These are phyloP conservation scores for Channallabes apus DNA, from an alignment of 2,797 vertebrate genomes.

Conservation along the genomic window DNA sequence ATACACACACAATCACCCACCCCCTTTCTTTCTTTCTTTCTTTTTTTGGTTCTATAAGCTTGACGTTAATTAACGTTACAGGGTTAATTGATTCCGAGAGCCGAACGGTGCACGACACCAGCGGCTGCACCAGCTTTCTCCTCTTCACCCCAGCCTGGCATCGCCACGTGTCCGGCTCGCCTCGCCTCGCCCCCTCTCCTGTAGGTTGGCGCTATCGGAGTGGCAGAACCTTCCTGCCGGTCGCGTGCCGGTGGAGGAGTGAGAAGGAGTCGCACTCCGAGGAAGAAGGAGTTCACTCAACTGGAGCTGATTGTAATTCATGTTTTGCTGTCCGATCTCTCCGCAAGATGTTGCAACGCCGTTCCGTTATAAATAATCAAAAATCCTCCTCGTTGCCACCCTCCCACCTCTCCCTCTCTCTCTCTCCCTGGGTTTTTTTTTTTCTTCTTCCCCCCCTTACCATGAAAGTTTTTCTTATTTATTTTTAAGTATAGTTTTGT, in stretches of 20 bases:
- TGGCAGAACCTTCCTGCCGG: conserved; percentile 64
- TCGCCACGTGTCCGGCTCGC: conserved; percentile 62
- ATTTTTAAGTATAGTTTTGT: conserved; percentile 26
- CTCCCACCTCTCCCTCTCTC: conserved; percentile 50
- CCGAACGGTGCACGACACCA: conserved; percentile 80
- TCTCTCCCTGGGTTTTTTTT: conserved; percentile 40
- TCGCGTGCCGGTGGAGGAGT: conserved; percentile 49
- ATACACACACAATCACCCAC: conserved; percentile 67
- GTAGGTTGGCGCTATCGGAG: conserved; percentile 65
- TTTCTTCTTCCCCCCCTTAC: conserved; percentile 42
- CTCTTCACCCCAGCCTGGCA: conserved; percentile 75
- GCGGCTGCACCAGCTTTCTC: conserved; percentile 58
- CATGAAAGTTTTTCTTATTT: conserved; percentile 45
- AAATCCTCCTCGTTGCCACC: conserved; percentile 58
- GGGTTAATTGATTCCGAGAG: conserved; percentile 97
- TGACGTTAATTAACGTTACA: conserved; percentile 97
- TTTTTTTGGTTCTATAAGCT: conserved; percentile 78
- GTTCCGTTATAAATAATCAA: conserved; percentile 71
- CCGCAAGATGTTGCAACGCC: conserved; percentile 62
- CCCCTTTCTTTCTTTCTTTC: conserved; percentile 52
- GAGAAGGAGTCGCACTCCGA: conserved; percentile 46
- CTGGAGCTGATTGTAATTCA: conserved; percentile 70
- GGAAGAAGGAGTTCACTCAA: conserved; percentile 70
- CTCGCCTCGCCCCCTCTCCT: conserved; percentile 51
- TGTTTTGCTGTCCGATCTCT: conserved; percentile 66